Evolutionary conservation across 1,140 invertebrate species (phyloP), one percentile per base, ranked within the genome.

Genomic region (Parasteatoda tepidariorum): DNA sequence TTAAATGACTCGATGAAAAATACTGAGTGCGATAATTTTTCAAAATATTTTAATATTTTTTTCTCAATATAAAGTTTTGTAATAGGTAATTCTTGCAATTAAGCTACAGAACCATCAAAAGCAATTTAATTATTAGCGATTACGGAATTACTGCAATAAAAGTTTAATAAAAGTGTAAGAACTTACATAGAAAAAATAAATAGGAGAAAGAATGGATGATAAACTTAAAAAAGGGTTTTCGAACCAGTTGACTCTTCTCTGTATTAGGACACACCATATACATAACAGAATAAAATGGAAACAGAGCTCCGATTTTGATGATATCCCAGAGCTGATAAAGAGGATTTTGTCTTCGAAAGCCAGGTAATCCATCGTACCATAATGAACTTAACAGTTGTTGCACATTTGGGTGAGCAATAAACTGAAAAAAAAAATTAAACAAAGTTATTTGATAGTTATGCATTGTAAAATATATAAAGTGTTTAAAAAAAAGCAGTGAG

Each of bases 211-310:
- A 98, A 90, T 99, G 96, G 88, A 97, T 98, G 81, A 99, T 95
- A 90, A 99, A 99, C 90, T 99, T 99, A 90, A 99, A 98, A 90
- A 99, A 99, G 3, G 98, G 98, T 89, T 98, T 98, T 71, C 97
- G 92, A 91, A 99, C 94, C 3, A 96, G 96, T 87, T 95, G 94
- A 15, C 97, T 97, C 84, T 95, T 91, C 71, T 92, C 91, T 54
- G 95, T 97, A 89, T 97, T 94, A 0, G 98, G 97, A 18, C 96
- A 95, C 41, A 97, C 91, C 87, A 98, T 95, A 89, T 99, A 99
- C 55, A 95, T 94, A 31, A 97, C 90, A 34, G 97, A 96, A 89
- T 98, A 96, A 84, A 99, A 92, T 15, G 97, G 97, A 90, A 99
- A 97, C 85, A 98, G 91, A 31, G 96, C 92, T 24, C 96, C 97